Evolutionary conservation across 1,140 invertebrate genomes (phyloP).

Genomic region (Tetramorium simillimum): DNA sequence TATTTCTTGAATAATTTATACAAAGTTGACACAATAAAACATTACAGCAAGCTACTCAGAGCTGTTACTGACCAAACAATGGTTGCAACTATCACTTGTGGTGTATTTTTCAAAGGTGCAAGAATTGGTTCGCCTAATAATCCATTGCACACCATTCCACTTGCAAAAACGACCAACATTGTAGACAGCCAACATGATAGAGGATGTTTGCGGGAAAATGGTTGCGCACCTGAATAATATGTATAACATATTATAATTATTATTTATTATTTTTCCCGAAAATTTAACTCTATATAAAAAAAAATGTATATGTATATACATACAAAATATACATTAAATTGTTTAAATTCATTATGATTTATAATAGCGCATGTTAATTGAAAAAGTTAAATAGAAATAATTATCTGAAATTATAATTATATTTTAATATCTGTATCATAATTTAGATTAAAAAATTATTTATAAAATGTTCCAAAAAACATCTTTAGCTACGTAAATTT

Average conservation of each 20-base stretch:
- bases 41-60: neutral
- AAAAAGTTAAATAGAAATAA: neutral
- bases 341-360: neutral
- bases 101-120: constrained; percentile 97
- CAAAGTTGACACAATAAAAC: constrained; percentile 17
- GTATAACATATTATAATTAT: neutral
- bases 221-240: constrained; percentile 90
- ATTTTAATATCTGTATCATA: neutral
- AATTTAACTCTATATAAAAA: neutral
- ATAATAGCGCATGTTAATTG: neutral
- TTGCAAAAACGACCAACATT: constrained; percentile 99
- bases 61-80: constrained; percentile 92
- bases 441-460: neutral
- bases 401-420: constrained; percentile 7
- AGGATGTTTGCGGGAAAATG: constrained; percentile 98
- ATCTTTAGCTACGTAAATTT: neutral
- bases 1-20: constrained; percentile 6
- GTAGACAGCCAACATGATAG: constrained; percentile 98
- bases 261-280: neutral
- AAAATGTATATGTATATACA: too few species aligned
- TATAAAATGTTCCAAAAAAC: neutral
- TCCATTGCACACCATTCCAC: constrained; percentile 97
- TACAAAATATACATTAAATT: neutral
- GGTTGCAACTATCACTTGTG: constrained; percentile 95
- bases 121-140: constrained; percentile 98